Percentiles rank a stretch among this genome's conserved stretches.
Evolutionary conservation across 92 coral and sea anemone genomes (phyloP).

Genomic region (Pocillopora meandrina): DNA sequence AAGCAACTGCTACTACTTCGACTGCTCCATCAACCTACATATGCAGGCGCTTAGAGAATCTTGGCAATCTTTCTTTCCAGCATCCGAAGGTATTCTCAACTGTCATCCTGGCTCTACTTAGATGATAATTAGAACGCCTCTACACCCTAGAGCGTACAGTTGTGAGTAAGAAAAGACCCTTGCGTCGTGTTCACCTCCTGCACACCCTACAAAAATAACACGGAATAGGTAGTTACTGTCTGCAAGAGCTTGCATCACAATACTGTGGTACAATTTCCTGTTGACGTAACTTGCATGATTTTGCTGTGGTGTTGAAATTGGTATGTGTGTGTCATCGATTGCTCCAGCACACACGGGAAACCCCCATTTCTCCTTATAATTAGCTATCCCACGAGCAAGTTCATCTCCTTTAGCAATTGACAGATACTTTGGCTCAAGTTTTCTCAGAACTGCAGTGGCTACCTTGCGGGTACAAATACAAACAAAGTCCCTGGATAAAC

Average conservation of each 20-base stretch:
- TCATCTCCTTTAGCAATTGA: too few relatives aligned
- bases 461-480: too few relatives aligned
- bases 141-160: conserved; percentile 29
- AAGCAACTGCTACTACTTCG: conserved; percentile 41
- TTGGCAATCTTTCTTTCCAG: conserved; percentile 32
- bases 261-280: conserved; percentile 41
- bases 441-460: too few relatives aligned
- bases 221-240: conserved; percentile 19
- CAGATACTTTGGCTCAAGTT: too few relatives aligned
- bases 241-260: conserved; percentile 48
- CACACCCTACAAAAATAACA: conserved; percentile 38
- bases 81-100: conserved; percentile 63
- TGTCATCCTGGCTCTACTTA: conserved; percentile 70
- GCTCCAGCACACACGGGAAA: conserved; percentile 46
- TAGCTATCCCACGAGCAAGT: too few relatives aligned
- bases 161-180: conserved; percentile 60
- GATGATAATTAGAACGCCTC: conserved; percentile 46
- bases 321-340: conserved; percentile 28
- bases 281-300: conserved; percentile 29
- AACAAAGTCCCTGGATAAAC: too few relatives aligned
- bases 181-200: conserved; percentile 69
- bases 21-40: conserved; percentile 41
- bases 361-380: conserved; percentile 26
- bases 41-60: conserved; percentile 53
- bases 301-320: conserved; percentile 28